Evolutionary conservation across 2,797 vertebrate genomes (phyloP).

Genomic region (Leucoraja ocellata): DNA sequence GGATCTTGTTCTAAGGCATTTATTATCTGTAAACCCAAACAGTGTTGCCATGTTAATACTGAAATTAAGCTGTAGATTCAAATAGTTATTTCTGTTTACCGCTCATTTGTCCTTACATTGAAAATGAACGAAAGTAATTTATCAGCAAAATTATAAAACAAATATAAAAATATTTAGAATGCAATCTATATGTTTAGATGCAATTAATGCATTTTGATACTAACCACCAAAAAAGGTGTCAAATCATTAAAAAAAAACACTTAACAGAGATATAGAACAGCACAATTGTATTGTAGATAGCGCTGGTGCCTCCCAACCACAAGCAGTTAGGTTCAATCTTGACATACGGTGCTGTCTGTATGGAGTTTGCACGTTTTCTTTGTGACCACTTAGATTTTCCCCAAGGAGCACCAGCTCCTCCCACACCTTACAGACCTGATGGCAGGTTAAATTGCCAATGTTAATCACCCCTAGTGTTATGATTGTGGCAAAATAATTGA

Average conservation of each 20-base stretch:
- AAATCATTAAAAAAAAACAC: background rate
- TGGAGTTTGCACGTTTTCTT: no score
- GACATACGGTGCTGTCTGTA: no score
- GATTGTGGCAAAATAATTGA: no score
- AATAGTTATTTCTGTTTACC: background rate
- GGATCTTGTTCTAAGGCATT: constrained; percentile 89
- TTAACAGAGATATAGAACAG: background rate
- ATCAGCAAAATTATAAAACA: background rate
- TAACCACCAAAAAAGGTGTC: background rate
- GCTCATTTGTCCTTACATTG: background rate
- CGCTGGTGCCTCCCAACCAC: no score
- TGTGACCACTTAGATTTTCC: no score
- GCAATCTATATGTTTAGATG: background rate
- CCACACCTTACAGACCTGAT: no score
- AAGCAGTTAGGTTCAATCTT: no score
- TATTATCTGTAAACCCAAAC: constrained; percentile 70
- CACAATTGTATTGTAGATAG: no score
- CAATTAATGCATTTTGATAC: background rate
- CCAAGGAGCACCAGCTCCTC: no score
- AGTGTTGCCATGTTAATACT: constrained; percentile 28
- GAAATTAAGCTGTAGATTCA: background rate
- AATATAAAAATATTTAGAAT: background rate
- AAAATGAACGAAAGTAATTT: background rate
- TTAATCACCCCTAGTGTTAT: no score
- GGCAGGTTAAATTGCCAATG: no score